Evolutionary conservation across 53 echinoderm and acorn worm genomes (phyloP).

Genomic region (Crossaster papposus): DNA sequence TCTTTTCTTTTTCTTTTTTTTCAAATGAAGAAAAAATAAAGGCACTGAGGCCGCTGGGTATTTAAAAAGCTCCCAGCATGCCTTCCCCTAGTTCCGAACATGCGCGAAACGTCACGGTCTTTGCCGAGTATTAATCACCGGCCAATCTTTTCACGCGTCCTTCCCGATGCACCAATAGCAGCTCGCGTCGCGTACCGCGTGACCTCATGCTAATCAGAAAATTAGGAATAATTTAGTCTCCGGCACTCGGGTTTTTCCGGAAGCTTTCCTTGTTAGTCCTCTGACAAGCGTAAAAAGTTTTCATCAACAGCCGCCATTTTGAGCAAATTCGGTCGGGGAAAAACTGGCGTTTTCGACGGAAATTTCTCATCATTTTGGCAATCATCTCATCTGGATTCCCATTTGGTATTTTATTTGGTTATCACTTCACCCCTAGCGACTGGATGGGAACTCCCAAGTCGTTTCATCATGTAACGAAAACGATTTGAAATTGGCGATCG

Average conservation of each 20-base stretch:
- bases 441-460: slow-evolving; percentile 37
- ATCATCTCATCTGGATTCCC: slow-evolving; percentile 68
- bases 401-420: slow-evolving; percentile 30
- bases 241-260: slow-evolving; percentile 93
- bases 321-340: slow-evolving; percentile 81
- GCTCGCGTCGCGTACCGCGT: slow-evolving; percentile 23
- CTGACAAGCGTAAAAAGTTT: slow-evolving; percentile 99
- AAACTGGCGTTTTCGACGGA: slow-evolving; percentile 79
- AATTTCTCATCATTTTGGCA: slow-evolving; percentile 77
- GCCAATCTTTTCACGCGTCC: slow-evolving; percentile 69
- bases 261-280: slow-evolving; percentile 94
- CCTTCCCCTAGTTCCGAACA: slow-evolving; percentile 78
- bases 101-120: slow-evolving; percentile 69
- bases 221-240: slow-evolving; percentile 86
- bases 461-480: slow-evolving; percentile 68
- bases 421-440: slow-evolving; percentile 36
- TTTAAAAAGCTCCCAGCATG: slow-evolving; percentile 98
- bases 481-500: slow-evolving; percentile 63
- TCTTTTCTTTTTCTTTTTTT: background rate
- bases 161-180: slow-evolving; percentile 46
- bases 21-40: slow-evolving; percentile 27
- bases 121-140: slow-evolving; percentile 74
- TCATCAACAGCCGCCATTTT: slow-evolving; percentile 99
- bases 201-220: slow-evolving; percentile 83
- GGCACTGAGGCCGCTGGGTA: slow-evolving; percentile 99